Percentiles rank a stretch among this genome's conserved stretches.
Evolutionary conservation across 1,140 invertebrate species (phyloP).

Genomic region (Drosophila mauritiana): DNA sequence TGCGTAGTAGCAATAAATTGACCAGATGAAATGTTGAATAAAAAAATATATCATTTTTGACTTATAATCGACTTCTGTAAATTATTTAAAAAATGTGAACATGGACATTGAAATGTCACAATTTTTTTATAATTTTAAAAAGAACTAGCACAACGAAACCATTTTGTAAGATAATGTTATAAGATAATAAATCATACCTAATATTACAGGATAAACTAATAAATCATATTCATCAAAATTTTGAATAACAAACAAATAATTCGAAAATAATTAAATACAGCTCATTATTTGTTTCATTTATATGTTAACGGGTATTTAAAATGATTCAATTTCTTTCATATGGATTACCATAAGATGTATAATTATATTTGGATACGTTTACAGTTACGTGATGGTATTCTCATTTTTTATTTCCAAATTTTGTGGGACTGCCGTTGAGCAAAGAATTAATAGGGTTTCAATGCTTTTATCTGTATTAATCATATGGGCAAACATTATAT

Average conservation of each 20-base stretch:
- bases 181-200: background rate
- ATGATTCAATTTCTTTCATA: too few relatives aligned
- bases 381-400: too few relatives aligned
- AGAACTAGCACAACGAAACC: background rate
- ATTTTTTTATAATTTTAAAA: background rate
- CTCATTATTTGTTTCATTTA: too few relatives aligned
- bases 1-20: conserved; percentile 37
- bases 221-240: background rate
- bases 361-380: too few relatives aligned
- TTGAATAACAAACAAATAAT: background rate
- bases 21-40: conserved; percentile 25
- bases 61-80: background rate
- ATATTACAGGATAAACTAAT: background rate
- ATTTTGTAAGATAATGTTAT: conserved; percentile 4
- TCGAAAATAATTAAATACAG: too few relatives aligned
- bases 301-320: too few relatives aligned
- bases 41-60: conserved; percentile 1
- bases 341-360: too few relatives aligned
- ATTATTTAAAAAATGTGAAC: background rate
- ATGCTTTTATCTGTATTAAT: too few relatives aligned
- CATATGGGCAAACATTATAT: too few relatives aligned
- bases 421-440: too few relatives aligned
- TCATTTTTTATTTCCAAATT: too few relatives aligned
- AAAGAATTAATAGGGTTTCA: too few relatives aligned
- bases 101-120: background rate